Conservation (phyloP, 2,797 vertebrate species). For the Tokudaia muenninki region DNA sequence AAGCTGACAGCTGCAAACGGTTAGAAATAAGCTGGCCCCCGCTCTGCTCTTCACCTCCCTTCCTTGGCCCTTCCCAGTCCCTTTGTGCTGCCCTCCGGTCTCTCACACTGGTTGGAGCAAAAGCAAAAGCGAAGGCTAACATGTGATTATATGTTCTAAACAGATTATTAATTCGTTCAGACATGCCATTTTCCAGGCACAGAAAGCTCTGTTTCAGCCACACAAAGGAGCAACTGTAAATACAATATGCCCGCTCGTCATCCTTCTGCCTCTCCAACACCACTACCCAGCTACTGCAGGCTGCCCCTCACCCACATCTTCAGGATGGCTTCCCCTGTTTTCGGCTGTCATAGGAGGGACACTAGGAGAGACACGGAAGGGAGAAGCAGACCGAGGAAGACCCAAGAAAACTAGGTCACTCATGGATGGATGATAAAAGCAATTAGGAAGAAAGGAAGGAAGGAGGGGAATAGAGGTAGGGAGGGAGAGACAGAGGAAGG, state of each 20-base stretch:
- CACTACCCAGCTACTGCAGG: background rate
- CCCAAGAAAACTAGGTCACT: background rate
- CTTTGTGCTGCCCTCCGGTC: background rate
- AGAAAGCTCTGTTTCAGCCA: slow-evolving; percentile 37
- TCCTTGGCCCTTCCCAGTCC: background rate
- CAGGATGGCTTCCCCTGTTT: background rate
- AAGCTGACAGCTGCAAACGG: slow-evolving; percentile 80
- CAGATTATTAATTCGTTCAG: slow-evolving; percentile 39
- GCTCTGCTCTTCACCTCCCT: slow-evolving; percentile 9
- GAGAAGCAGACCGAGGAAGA: background rate
- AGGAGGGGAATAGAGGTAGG: background rate
- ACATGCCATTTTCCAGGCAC: background rate
- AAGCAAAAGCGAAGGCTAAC: slow-evolving; percentile 55
- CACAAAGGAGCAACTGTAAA: background rate
- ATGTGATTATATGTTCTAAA: slow-evolving; percentile 63
- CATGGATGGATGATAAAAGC: background rate
- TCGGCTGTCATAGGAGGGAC: background rate
- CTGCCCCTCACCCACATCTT: background rate
- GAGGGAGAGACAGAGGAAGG: accelerated
- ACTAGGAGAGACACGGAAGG: accelerated
- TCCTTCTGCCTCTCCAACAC: too few relatives aligned
- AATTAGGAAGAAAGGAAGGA: background rate
- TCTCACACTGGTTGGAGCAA: slow-evolving; percentile 14
- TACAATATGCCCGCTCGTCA: background rate
- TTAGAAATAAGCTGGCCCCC: slow-evolving; percentile 73